Evolutionary conservation across 2,888 invertebrate species (phyloP), one percentile per base, ranked within the genome.

Genomic region (Trissonchulus sp.): DNA sequence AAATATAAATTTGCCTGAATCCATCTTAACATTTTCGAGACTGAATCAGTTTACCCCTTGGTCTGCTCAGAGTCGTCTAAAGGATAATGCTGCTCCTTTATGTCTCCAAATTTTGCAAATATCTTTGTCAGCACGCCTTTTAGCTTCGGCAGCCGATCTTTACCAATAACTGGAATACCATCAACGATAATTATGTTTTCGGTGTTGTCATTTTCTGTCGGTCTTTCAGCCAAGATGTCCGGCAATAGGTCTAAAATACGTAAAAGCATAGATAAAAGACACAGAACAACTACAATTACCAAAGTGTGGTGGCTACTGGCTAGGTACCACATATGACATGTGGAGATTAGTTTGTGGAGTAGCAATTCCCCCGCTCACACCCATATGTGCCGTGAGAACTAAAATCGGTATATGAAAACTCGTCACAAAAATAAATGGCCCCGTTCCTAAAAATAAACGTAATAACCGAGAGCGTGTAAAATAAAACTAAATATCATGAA

Each of bases 171-270:
- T 63, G 99, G 99, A 75, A 95, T 92, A 79, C 97, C 95, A 85
- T 98, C 98, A 15, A 99, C 93, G 18, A 99, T 93, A 79, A 99
- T 90, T 72, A 97, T 93, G 82, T 92, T 93, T 85, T 98, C 96
- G 75, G 96, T 93, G 69, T 96, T 96, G 87, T 96, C 96, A 1
- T 93, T 93, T 86, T 96, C 95, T 79, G 92, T 91, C 1, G 99
- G 99, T 84, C 92, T 92, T 81, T 91, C 90, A 80, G 90, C 90
- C 79, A 97, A 86, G 80, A 98, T 88, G 86, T 98, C 98, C n/a
- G 90, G 92, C 78, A 98, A 87, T 75, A 99, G 89, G 84, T 95
- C 98, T 96, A 88, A 82, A 89, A 86, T 78, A 77, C 68, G 38
- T 1, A 15, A 72, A 65, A 30, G 23, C 23, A 48, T 48, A 48